Percentiles rank a stretch among this genome's conserved stretches.
Evolutionary conservation across 2,113 vertebrate species (phyloP).

Genomic region (Nothobranchius furzeri): DNA sequence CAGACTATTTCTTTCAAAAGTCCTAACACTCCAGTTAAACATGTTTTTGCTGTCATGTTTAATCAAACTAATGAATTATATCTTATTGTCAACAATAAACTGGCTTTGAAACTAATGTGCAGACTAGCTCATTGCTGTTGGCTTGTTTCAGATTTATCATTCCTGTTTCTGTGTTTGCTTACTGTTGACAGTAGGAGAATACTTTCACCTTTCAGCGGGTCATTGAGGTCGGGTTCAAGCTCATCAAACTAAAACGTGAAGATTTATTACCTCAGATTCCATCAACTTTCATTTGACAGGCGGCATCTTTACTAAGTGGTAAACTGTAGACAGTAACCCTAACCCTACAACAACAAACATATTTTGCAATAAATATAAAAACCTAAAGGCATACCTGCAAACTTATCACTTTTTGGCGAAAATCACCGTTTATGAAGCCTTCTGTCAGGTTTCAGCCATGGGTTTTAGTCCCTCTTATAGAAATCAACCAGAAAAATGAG

Average conservation of each 20-base stretch:
- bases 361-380: constrained; percentile 8
- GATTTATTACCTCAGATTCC: not conserved
- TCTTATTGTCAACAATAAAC: too few relatives aligned
- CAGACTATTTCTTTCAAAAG: too few relatives aligned
- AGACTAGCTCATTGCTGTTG: too few relatives aligned
- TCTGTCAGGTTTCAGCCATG: too few relatives aligned
- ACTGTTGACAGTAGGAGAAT: constrained; percentile 1
- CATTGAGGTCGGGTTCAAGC: constrained; percentile 4
- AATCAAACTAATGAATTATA: too few relatives aligned
- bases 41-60: too few relatives aligned
- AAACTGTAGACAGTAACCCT: not conserved
- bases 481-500: too few relatives aligned
- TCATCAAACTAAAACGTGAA: constrained; percentile 17
- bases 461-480: too few relatives aligned
- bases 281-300: not conserved
- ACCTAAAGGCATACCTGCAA: not conserved
- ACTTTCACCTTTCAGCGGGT: constrained; percentile 24
- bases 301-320: not conserved
- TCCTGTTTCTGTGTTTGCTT: constrained; percentile 5
- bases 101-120: too few relatives aligned
- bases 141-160: constrained; percentile 1
- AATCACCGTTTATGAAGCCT: too few relatives aligned
- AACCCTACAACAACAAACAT: not conserved
- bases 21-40: too few relatives aligned
- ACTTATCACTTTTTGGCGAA: too few relatives aligned